Base-by-base conservation (phyloP, 2,888 invertebrate genomes). In the Synergus laeviventris region DNA sequence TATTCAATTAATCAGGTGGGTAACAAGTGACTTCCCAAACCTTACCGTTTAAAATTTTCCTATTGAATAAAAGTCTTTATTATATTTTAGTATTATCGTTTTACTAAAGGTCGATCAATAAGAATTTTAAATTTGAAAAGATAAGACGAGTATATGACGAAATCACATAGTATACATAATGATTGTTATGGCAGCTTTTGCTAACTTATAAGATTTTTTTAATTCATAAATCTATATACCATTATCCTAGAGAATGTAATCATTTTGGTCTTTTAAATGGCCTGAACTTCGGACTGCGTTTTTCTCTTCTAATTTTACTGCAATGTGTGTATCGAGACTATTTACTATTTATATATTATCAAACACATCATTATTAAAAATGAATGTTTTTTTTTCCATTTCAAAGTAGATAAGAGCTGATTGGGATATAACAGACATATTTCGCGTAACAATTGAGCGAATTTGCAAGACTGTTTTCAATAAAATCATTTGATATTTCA, bases 1-100 rank as follows among this genome's bases (percentile, higher is more conserved):
- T 49, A 49, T 18, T 49, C 49, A 49, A 49, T 16, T 49, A 49
- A n/a, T 49, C 49, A 49, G 49, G 49, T 49, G 49, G 49, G 49
- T 49, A 1, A 49, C 49, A 18, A 49, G n/a, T 18, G 7, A 49
- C n/a, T 49, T 49, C 49, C 8, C 8, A 49, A 18, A 49, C 9
- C n/a, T n/a, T 9, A n/a, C n/a, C n/a, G n/a, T 49, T 49, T 18
- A n/a, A 4, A n/a, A 49, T n/a, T 49, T 49, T 18, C 49, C n/a
- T n/a, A n/a, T 49, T n/a, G n/a, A n/a, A 49, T 8, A 14, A n/a
- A 49, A 49, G n/a, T 49, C 49, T 49, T 2, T 2, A 1, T n/a
- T n/a, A n/a, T 49, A n/a, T 49, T 49, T n/a, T 49, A 49, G 1
- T 1, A 49, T 1, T 9, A 18, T 49, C 8, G 8, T 49, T 49